Base-by-base conservation (phyloP, 1,140 invertebrate species). In the Papilio glaucus region DNA sequence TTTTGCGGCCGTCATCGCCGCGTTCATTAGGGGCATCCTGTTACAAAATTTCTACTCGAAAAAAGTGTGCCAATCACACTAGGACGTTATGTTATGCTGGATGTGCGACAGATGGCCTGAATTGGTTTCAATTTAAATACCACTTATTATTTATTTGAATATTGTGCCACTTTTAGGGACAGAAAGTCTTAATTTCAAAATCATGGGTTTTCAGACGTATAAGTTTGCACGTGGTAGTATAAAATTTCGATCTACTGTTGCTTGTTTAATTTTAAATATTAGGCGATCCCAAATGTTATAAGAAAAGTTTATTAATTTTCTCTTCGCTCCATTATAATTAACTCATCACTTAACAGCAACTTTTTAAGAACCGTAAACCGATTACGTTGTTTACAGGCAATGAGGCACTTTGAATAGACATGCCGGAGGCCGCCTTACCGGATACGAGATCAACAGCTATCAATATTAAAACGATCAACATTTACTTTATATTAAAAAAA, bases 21-120 rank as follows among this genome's bases (percentile, higher is more conserved):
- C 26, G 42, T 69, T 69, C 67, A 69, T 69, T 69, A 69, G 67
- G 67, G 42, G 26, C 67, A 69, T 69, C 67, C 67, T 42, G 65
- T 68, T 68, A 45, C 49, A 29, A 68, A 68, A 68, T 68, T 65
- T 65, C 33, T 8, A 38, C 37, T 65, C 15, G 29, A 65, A 65
- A 53, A 65, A 65, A 39, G 62, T 37, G 37, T 37, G 62, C 18
- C 62, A 37, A 37, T 65, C 33, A 33, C 37, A 41, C 2, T 41
- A 15, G 37, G 15, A 65, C 15, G 18, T 21, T 41, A 65, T 39
- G 21, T 18, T 18, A 9, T 21, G 10, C 9, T 26, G 8, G 10
- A 65, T 18, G 37, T 29, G 18, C 4, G 61, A 62, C 33, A 18
- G 29, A 38, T 2, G 61, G 37, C 6, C 37, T 65, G 8, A 65